phyloP scores from a whole-genome alignment of 2,888 invertebrate genomes.

The Hydraecia micacea region DNA sequence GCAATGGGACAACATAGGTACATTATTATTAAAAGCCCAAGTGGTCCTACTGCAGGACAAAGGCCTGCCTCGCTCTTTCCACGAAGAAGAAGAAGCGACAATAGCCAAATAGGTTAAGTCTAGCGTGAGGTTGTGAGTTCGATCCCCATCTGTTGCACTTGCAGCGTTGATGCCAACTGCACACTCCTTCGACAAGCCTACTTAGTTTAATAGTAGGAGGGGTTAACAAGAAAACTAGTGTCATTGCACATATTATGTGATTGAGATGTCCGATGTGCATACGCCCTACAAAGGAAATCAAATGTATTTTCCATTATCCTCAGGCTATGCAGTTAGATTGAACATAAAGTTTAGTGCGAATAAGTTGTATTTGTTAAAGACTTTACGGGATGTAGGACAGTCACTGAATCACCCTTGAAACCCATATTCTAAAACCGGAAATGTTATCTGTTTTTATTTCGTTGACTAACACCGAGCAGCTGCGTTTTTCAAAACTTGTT shows the following conservation, averaged over 20 bases:
- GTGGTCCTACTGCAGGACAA: too few relatives aligned
- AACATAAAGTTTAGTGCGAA: neutral
- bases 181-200: neutral
- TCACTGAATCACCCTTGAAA: neutral
- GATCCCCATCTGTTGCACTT: neutral
- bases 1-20: neutral
- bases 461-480: neutral
- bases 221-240: neutral
- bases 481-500: constrained; percentile 5
- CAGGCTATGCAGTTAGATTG: neutral
- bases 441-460: neutral
- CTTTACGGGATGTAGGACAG: neutral
- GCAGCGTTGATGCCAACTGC: neutral
- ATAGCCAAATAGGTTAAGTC: neutral
- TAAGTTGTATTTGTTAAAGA: neutral
- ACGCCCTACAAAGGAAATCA: neutral
- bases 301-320: neutral
- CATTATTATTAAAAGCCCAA: neutral
- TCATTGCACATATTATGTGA: neutral
- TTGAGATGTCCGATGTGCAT: neutral
- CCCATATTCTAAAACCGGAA: neutral
- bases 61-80: too few relatives aligned
- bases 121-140: neutral
- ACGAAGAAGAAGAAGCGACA: neutral
- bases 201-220: neutral